Evolutionary conservation across 92 coral and sea anemone genomes (phyloP), one percentile per base, ranked within the genome.

Genomic region (Palythoa heliodiscus): DNA sequence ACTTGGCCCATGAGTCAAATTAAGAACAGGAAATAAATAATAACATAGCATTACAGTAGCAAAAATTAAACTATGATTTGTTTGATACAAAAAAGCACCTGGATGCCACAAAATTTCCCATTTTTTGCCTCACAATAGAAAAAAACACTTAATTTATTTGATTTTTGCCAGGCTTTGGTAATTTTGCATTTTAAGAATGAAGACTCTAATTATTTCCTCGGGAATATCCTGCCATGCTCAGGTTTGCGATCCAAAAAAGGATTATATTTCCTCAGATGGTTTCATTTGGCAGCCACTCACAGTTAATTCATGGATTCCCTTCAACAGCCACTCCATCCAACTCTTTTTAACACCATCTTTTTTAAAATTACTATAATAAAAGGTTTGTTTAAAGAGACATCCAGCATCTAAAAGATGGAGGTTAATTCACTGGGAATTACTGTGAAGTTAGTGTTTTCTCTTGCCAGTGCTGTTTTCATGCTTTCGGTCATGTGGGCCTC

Each of bases 371-470:
- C n/a, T n/a, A n/a, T n/a, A n/a, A n/a, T 77, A 35, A 86, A 86
- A 13, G 83, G 83, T 63, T 76, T 86, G 39, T 82, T 82, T 17
- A 82, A 47, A 70, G 64, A 83, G 23, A 75, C 83, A 64, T 67
- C 88, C 24, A 86, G 83, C 12, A 82, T 76, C 63, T 86, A 84
- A 25, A 86, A 77, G 38, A 77, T 48, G 7, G 85, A 77, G 12
- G 85, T 86, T 11, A 86, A 67, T 48, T 79, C 72, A 11, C 85
- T 85, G 24, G 89, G 89, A 39, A 86, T 76, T 14, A 76, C 57
- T 5, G 77, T 76, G 11, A 86, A 47, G 63, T 70, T 71, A 0
- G 81, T 79, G 58, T 72, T 69, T 70, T 79, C 74, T 13, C 19
- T n/a, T 39, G 55, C 74, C 47, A 81, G 29, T 22, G 83, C 13